Evolutionary conservation across 2,113 vertebrate genomes (phyloP), one percentile per base, ranked within the genome.

Genomic region (Chelonoidis abingdonii): DNA sequence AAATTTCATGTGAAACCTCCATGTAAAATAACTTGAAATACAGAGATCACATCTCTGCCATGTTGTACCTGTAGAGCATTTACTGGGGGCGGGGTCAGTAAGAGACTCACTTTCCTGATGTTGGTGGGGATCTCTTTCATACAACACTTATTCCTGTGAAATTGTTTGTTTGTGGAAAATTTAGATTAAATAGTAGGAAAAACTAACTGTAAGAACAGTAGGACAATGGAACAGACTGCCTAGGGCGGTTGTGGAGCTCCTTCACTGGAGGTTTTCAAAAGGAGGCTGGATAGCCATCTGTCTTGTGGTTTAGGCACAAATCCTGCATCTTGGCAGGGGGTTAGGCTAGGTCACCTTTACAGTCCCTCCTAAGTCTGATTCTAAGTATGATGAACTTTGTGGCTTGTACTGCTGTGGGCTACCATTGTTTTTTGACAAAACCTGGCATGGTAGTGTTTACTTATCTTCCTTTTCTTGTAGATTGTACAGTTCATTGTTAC

Each of bases 401-500:
- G 17, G 35, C n/a, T 69, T 65, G 16, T 38, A 21, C n/a, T 38
- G 17, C n/a, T 38, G 65, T n/a, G 65, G 35, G 65, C 65, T 65
- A 69, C 17, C 17, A 13, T 14, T 59, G 29, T 54, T 22, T 62
- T 79, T 31, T 57, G 44, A 31, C 17, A 90, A 17, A 92, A 95
- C 2, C 29, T 50, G 14, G 88, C 83, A 93, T 50, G 41, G 0
- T 29, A 72, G 27, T 84, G 38, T 95, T 88, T 1, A 24, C 31
- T 97, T 27, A 84, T 44, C 24, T 59, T 85, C 47, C 85, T 41
- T 84, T 81, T 47, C 78, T 97, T 97, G 52, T 89, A 99, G 99
- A 98, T 99, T 95, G 99, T 99, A 65, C 99, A 99, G 57, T 99
- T 99, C 95, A 99, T 99, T 96, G 98, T 99, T 95, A 99, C 99